A percentile compares a stretch with the other conserved stretches of the same genome.
These are phyloP conservation scores for Sciurus niger DNA, from an alignment of 2,113 vertebrate species.

Conservation along the genomic window DNA sequence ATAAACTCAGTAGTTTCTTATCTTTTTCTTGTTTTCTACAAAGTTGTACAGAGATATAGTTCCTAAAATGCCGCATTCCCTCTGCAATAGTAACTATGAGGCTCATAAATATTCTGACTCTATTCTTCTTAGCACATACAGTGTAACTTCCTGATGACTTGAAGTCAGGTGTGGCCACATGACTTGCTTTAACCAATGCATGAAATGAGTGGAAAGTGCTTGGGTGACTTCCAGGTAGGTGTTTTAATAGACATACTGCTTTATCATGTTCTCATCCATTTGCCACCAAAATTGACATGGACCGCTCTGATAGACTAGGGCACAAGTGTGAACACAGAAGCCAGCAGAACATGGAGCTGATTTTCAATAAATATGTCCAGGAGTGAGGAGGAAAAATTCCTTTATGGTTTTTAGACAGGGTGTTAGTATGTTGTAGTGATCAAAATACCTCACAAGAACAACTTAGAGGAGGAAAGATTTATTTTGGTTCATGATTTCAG, in stretches of 20 bases:
- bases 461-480: neutral
- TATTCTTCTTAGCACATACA: neutral
- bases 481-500: neutral
- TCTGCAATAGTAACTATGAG: neutral
- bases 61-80: neutral
- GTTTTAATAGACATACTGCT: neutral
- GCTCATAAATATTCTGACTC: neutral
- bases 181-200: neutral
- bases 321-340: neutral
- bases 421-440: neutral
- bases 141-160: too few species aligned
- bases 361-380: neutral
- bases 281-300: neutral
- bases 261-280: neutral
- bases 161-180: neutral
- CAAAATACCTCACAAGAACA: neutral
- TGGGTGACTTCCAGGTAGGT: neutral
- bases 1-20: conserved; percentile 33
- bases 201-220: neutral
- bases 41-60: neutral
- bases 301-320: neutral
- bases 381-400: accelerated
- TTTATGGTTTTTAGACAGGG: neutral
- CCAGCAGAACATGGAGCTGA: neutral
- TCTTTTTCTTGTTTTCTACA: neutral